Evolutionary conservation across 2,113 vertebrate genomes (phyloP).

Genomic region (Cottus gobio): DNA sequence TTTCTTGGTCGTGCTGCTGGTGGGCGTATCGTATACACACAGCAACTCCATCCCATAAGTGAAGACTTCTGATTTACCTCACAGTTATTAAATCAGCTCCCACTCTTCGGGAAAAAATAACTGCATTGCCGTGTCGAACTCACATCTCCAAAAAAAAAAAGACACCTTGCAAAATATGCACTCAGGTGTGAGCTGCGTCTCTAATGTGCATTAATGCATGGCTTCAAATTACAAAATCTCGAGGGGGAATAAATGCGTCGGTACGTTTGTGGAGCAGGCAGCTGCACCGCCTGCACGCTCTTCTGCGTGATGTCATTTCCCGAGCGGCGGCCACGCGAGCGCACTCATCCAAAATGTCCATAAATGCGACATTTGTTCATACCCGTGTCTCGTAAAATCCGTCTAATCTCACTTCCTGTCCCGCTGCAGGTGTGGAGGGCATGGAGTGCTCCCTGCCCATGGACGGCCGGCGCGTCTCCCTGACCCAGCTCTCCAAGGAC

Average conservation of each 20-base stretch:
- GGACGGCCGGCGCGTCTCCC: slow-evolving; percentile 89
- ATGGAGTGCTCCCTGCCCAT: slow-evolving; percentile 94
- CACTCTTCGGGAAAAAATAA: slow-evolving; percentile 8
- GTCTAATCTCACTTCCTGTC: slow-evolving; percentile 40
- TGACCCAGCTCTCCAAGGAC: slow-evolving; percentile 93
- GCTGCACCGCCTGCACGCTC: not conserved
- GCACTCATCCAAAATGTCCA: not conserved
- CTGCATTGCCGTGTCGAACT: slow-evolving; percentile 18
- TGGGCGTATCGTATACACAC: slow-evolving; percentile 48
- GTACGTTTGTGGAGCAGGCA: not conserved
- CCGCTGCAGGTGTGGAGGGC: slow-evolving; percentile 86
- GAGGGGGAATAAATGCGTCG: not conserved
- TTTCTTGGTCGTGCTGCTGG: slow-evolving; percentile 40
- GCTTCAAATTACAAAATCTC: not conserved
- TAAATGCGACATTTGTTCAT: slow-evolving; percentile 16
- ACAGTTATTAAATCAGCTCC: slow-evolving; percentile 64
- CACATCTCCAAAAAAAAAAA: slow-evolving; percentile 4
- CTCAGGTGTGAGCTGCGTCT: not conserved
- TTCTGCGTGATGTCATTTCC: slow-evolving; percentile 13
- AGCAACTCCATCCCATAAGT: slow-evolving; percentile 45
- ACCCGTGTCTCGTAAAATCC: not conserved
- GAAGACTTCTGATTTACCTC: slow-evolving; percentile 53
- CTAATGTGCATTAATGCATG: not conserved
- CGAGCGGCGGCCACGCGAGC: slow-evolving; percentile 5
- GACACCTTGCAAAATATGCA: not conserved